Evolutionary conservation across 2,113 vertebrate species (phyloP), one percentile per base, ranked within the genome.

Genomic region (Oreochromis tanganicae): DNA sequence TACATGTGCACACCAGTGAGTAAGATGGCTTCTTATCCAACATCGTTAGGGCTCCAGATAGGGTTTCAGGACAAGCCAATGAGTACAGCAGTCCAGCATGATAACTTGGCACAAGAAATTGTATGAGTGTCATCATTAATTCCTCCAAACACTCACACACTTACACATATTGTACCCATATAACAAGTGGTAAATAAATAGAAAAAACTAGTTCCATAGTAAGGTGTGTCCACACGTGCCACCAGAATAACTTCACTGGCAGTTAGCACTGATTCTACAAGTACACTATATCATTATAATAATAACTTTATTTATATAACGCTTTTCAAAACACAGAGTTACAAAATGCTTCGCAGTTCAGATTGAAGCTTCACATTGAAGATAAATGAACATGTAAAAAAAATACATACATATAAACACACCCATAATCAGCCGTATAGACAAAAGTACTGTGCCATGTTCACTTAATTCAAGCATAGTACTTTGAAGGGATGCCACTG

Each of bases 11-110:
- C 52, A 29, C 87, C 87, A 87, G 57, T 48, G 90, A 89, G 88
- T 80, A 82, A 82, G 86, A 88, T 43, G 91, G 86, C 90, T 82
- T 73, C 81, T 90, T 82, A 91, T 86, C 90, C 43, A 21, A 82
- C 86, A 75, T 91, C 12, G 81, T 94, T 92, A 91, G 87, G 46
- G 83, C 83, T 90, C 85, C 88, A 93, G 89, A 87, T 81, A 57
- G 83, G 16, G 29, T 81, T 83, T 55, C 61, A 59, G 87, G 55
- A 80, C 46, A 50, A 6, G 84, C 81, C 89, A 85, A 86, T 88
- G 85, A 85, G 46, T 21, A 48, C 46, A 43, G 63, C 68, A 43
- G 43, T 57, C 73, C 75, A 55, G 87, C 66, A 82, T 82, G 81
- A 87, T 57, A 82, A 90, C 54, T 73, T 86, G 71, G 48, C 80